phyloP scores from a whole-genome alignment of 2,113 vertebrate genomes.

The Camelus bactrianus region DNA sequence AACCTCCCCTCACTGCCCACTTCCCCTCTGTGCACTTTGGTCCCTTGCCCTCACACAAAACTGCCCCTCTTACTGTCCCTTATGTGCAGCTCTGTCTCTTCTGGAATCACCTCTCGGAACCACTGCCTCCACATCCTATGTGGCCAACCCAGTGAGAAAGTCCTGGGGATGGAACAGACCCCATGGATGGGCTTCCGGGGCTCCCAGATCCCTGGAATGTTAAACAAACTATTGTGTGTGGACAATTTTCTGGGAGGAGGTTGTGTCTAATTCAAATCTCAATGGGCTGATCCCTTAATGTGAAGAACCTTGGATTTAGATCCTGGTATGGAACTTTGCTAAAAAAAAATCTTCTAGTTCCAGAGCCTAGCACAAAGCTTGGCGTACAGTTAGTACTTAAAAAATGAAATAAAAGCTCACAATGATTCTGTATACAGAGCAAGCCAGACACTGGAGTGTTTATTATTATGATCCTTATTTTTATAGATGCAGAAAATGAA shows the following conservation, averaged over 20 bases:
- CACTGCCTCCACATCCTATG: neutral
- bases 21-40: neutral
- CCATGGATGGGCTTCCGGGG: neutral
- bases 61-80: neutral
- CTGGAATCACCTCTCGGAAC: neutral
- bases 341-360: slow-evolving; percentile 10
- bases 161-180: neutral
- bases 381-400: neutral
- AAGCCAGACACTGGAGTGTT: neutral
- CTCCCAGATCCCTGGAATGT: neutral
- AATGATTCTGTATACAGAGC: neutral
- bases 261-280: neutral
- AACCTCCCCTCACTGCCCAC: neutral
- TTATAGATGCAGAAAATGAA: slow-evolving; percentile 39
- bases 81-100: neutral
- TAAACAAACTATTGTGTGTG: neutral
- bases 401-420: slow-evolving; percentile 32
- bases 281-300: neutral
- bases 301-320: slow-evolving; percentile 2
- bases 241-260: neutral
- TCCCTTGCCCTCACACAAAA: neutral
- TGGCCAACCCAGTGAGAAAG: neutral
- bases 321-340: neutral
- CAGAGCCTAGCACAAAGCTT: neutral
- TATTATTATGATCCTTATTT: neutral